Evolutionary conservation across 2,888 invertebrate species (phyloP), one percentile per base, ranked within the genome.

Genomic region (Perizoma affinitatum): DNA sequence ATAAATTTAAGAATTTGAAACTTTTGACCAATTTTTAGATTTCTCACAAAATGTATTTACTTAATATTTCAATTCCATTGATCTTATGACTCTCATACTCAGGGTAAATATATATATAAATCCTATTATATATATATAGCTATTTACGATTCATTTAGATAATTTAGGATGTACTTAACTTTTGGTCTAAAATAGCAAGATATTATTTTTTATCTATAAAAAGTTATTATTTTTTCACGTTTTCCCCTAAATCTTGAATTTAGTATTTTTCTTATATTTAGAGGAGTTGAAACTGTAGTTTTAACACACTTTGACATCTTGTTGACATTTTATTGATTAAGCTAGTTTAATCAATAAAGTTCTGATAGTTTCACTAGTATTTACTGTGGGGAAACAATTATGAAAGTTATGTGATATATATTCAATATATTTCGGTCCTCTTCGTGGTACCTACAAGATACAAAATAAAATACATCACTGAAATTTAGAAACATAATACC

Each of bases 1-100:
- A 82, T 87, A 86, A 82, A 83, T 88, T 84, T 87, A 88, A 87
- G 86, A 64, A 72, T 78, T 79, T 75, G 76, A 79, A 66, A 81
- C 75, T 79, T 76, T 73, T 75, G 88, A 90, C 90, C 89, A 90
- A 90, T 85, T 82, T 84, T 84, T 86, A 82, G 82, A 87, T 84
- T 81, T 82, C 74, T 74, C 75, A 71, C 71, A 77, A 80, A 80
- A 79, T 59, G 74, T 74, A 75, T 79, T 76, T 66, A 65, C 8
- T 71, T 67, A 69, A 69, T 70, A 71, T 74, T 78, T 70, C 60
- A 74, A 76, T 76, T 76, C 75, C 77, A 85, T 83, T 81, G 82
- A 87, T 90, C 90, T 90, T 90, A 90, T 91, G 91, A 90, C 87
- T 88, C 79, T 86, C 81, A 80, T 81, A 84, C 89, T 87, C 91